A percentile compares a stretch with the other conserved stretches of the same genome.
phyloP scores from a whole-genome alignment of 2,113 vertebrate species.

The Rattus rattus region DNA sequence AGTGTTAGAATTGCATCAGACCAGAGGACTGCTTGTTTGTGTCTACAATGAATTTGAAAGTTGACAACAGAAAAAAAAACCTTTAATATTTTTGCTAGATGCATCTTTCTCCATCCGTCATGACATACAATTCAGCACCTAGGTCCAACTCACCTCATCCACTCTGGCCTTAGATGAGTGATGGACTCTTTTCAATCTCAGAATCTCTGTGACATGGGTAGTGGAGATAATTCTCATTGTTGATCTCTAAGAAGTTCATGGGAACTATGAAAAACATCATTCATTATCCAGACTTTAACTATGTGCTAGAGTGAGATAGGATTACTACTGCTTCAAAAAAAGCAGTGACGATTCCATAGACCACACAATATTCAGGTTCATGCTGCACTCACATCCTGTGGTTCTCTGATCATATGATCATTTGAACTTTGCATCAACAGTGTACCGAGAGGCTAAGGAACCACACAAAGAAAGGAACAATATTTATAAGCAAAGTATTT shows the following conservation, averaged over 20 bases:
- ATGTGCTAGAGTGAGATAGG: not conserved
- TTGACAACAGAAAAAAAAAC: not conserved
- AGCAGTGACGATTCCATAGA: not conserved
- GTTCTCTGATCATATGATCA: not conserved
- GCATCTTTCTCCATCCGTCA: not conserved
- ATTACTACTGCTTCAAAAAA: not conserved
- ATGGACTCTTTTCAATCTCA: not conserved
- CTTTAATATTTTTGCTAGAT: too few species aligned
- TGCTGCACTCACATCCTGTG: not conserved
- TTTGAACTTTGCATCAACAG: not conserved
- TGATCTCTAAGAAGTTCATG: not conserved
- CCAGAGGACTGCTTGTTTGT: not conserved
- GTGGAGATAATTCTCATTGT: not conserved
- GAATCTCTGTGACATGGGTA: not conserved
- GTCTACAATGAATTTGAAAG: not conserved
- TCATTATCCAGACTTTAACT: not conserved
- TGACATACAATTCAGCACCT: not conserved
- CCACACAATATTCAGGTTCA: not conserved
- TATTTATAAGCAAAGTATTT: conserved; percentile 8
- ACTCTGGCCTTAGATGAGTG: not conserved
- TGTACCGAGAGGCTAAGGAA: not conserved
- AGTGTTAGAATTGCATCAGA: not conserved
- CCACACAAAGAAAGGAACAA: not conserved
- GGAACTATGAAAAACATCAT: not conserved
- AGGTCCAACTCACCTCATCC: not conserved